Base-by-base conservation (phyloP, 2,888 invertebrate species). In the Pristionchus fissidentatus region DNA sequence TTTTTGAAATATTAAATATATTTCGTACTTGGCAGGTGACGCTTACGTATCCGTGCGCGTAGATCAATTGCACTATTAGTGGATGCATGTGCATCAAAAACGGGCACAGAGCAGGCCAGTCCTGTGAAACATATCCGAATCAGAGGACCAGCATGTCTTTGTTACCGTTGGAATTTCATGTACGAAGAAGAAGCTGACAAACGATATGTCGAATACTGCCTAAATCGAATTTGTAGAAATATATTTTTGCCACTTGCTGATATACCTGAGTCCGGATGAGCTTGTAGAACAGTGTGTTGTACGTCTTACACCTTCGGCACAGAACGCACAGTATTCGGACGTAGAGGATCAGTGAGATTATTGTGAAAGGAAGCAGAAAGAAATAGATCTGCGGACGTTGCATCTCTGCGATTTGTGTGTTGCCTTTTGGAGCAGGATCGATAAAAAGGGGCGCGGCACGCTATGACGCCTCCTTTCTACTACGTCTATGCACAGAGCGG, bases 381-480 rank as follows among this genome's bases (percentile, higher is more conserved):
- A 62, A 62, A 35, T 62, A 62, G 62, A 62, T 62, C 62, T 66
- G 66, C 19, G 66, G 66, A 38, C 66, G 66, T 38, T 66, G 38
- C 66, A 66, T 66, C 13, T n/a, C n/a, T n/a, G n/a, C n/a, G n/a
- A n/a, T n/a, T n/a, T n/a, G n/a, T n/a, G n/a, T n/a, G n/a, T n/a
- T n/a, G n/a, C n/a, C n/a, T n/a, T n/a, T n/a, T n/a, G n/a, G n/a
- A n/a, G n/a, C n/a, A n/a, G n/a, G n/a, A n/a, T n/a, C n/a, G n/a
- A n/a, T n/a, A n/a, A n/a, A n/a, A n/a, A n/a, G n/a, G n/a, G n/a
- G n/a, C n/a, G n/a, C n/a, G n/a, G n/a, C n/a, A n/a, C n/a, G n/a
- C n/a, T n/a, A n/a, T n/a, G n/a, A n/a, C n/a, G n/a, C n/a, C n/a
- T n/a, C n/a, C n/a, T n/a, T n/a, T n/a, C n/a, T n/a, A n/a, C n/a